Base-by-base conservation (phyloP, 2,797 vertebrate species). In the Streptopelia turtur region DNA sequence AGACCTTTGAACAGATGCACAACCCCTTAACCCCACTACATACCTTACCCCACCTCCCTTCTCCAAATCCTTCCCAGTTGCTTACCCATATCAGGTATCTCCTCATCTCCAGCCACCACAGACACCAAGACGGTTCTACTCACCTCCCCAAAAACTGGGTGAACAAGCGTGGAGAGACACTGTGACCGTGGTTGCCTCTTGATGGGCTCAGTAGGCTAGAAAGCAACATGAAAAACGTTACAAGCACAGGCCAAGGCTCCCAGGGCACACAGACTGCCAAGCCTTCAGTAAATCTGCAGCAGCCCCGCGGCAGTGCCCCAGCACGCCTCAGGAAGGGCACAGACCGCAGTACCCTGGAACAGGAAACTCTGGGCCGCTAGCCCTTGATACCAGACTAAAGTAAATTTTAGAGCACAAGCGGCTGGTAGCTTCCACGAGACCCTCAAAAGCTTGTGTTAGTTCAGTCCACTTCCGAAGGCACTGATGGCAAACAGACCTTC, bases 111-210 rank as follows among this genome's bases (percentile, higher is more conserved):
- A 83, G 2, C 11, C 47, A 61, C 45, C 11, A 70, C n/a, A 84
- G 60, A 66, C 49, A 76, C 22, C 45, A 70, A 45, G n/a, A 81
- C 60, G 10, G 13, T 45, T 77, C 37, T 83, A 89, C 96, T 97
- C 98, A 99, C 99, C 99, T 99, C 99, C 98, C 98, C 98, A 61
- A 99, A 99, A 95, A 99, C 99, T 4, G 99, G 99, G 30, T 98
- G 98, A 91, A 99, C 98, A 94, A 99, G 98, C 1, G 99, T 98
- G 31, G 98, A 99, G 94, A 99, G 98, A 96, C 99, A 99, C 70
- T 99, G 98, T 21, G 99, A 99, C 96, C 99, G 98, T 5, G 99
- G 99, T 83, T 99, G 99, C 87, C 99, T 98, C 97, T 99, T 99
- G 97, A 99, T 97, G 7, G 97, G 98, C 83, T 99, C 99, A 49